Base-by-base conservation (phyloP, 1,140 invertebrate genomes). In the Callitettix versicolor region DNA sequence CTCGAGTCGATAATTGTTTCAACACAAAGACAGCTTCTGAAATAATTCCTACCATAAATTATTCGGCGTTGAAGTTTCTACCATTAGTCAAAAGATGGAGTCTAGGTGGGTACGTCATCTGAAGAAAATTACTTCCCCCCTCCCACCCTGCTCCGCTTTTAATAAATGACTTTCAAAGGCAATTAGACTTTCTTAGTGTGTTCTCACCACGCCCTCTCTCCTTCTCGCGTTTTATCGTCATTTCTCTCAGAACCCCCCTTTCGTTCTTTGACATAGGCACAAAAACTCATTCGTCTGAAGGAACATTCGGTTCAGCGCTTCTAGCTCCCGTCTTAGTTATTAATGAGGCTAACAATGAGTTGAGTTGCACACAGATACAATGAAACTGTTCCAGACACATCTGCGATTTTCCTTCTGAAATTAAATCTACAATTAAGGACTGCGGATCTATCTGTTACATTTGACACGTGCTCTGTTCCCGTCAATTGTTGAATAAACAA, bases 121-220 rank as follows among this genome's bases (percentile, higher is more conserved):
- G 54, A 55, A 55, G 54, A 55, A 55, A 55, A 55, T 55, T 55
- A 46, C 54, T 55, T 55, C 43, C 44, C 54, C 30, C 20, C 24
- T 30, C n/a, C 51, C 30, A 24, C 24, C 17, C 47, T 17, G 24
- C 21, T 26, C 17, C 9, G 54, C n/a, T 55, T 55, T 55, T 55
- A 55, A 55, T 55, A 55, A 55, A 55, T 55, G 54, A 55, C 54
- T 55, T 55, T 55, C 43, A 55, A 55, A 55, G 54, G 54, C 54
- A 55, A 55, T 55, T 55, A 55, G 41, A 55, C 54, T 55, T 55
- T 55, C 54, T 48, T 49, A 17, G 42, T 43, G 21, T 49, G 26
- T 30, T 30, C 26, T 30, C 26, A 30, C 26, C 26, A 26, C 47
- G 11, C 26, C 7, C 30, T 30, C 47, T 24, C 47, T 26, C 22